Percentiles rank a stretch among this genome's conserved stretches.
These are phyloP conservation scores for Papilio machaon DNA, from an alignment of 1,140 invertebrate species.

Conservation along the genomic window DNA sequence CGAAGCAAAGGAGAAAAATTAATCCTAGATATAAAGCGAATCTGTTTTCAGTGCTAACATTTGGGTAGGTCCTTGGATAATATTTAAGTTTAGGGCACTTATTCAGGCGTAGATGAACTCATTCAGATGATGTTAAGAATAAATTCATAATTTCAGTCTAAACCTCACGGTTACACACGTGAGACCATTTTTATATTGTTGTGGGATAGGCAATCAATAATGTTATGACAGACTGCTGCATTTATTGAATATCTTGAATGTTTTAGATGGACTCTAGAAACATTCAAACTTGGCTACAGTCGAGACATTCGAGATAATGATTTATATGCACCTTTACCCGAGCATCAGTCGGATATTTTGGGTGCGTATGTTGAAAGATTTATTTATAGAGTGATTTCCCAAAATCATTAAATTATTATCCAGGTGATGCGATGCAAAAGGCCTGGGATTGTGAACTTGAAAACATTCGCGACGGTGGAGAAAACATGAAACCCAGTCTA, in stretches of 20 bases:
- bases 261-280: constrained; percentile 82
- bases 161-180: neutral
- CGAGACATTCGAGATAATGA: constrained; percentile 83
- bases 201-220: neutral
- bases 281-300: constrained; percentile 81
- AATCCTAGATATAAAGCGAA: constrained; percentile 81
- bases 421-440: constrained; percentile 82
- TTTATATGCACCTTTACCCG: constrained; percentile 82
- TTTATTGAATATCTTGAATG: constrained; percentile 20
- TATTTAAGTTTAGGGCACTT: constrained; percentile 8
- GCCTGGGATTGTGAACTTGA: constrained; percentile 81
- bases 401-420: neutral
- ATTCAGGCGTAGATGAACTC: neutral
- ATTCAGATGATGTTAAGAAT: too few relatives aligned
- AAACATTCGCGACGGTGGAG: constrained; percentile 30
- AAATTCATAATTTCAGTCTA: neutral
- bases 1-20: constrained; percentile 66
- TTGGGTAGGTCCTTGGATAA: constrained; percentile 69
- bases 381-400: neutral
- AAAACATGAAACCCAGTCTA: constrained; percentile 69
- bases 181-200: neutral
- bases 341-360: constrained; percentile 81
- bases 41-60: constrained; percentile 78
- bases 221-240: constrained; percentile 3
- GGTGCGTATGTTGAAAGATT: constrained; percentile 51